A percentile compares a stretch with the other conserved stretches of the same genome.
phyloP scores from a whole-genome alignment of 2,888 invertebrate genomes.

The Macrostomum cliftonense region DNA sequence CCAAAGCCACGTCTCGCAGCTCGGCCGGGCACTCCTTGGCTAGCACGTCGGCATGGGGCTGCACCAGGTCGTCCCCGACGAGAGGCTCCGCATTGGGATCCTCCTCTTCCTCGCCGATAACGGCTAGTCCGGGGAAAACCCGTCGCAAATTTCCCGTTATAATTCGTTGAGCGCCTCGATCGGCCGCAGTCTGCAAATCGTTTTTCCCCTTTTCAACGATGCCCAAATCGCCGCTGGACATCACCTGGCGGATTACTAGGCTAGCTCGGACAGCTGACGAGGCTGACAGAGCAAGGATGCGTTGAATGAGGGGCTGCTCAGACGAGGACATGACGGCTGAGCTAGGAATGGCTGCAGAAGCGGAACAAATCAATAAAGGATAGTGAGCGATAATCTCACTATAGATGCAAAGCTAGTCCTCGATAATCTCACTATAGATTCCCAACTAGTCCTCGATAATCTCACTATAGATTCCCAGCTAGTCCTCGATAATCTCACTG shows the following conservation, averaged over 20 bases:
- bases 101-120: conserved; percentile 48
- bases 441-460: too few relatives aligned
- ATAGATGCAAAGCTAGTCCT: too few relatives aligned
- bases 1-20: conserved; percentile 3
- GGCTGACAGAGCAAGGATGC: conserved; percentile 57
- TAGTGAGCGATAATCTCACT: too few relatives aligned
- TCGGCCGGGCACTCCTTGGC: conserved; percentile 7
- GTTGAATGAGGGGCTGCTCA: conserved; percentile 43
- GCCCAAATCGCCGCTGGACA: conserved; percentile 67
- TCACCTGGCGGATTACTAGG: conserved; percentile 69
- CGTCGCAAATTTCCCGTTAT: conserved; percentile 67
- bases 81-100: background rate
- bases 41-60: conserved; percentile 2
- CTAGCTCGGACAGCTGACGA: conserved; percentile 64
- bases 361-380: too few relatives aligned
- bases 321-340: too few relatives aligned
- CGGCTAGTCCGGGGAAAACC: conserved; percentile 60
- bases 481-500: too few relatives aligned
- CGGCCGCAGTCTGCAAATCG: conserved; percentile 93
- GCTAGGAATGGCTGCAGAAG: too few relatives aligned
- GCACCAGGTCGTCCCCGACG: background rate
- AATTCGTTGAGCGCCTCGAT: conserved; percentile 76
- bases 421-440: too few relatives aligned
- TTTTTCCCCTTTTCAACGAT: conserved; percentile 80
- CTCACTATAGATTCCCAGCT: too few relatives aligned